These are phyloP conservation scores for Arctopsyche grandis DNA, from an alignment of 1,140 invertebrate genomes.

Conservation along the genomic window DNA sequence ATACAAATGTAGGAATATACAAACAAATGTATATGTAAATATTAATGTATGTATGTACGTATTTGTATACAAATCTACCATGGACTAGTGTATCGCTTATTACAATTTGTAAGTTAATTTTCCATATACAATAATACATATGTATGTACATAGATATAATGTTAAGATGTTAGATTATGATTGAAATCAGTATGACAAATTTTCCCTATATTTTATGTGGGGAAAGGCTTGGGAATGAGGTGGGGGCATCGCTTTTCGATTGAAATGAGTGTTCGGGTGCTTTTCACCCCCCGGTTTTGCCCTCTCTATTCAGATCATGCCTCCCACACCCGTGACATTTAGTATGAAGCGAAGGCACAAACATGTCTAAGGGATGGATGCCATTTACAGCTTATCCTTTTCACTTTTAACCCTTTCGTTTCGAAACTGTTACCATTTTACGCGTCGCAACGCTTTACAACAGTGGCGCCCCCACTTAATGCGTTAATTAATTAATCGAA, in stretches of 20 bases:
- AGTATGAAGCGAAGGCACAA: constrained; percentile 50
- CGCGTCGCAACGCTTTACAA: constrained; percentile 29
- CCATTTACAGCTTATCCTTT: constrained; percentile 56
- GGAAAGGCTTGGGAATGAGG: background rate
- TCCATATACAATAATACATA: no score
- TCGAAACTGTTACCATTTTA: constrained; percentile 48
- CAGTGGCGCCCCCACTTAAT: constrained; percentile 21
- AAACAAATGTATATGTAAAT: no score
- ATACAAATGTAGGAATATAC: no score
- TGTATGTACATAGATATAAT: no score
- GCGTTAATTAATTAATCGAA: background rate
- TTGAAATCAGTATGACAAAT: background rate
- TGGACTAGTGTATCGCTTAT: no score
- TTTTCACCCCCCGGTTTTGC: constrained; percentile 25
- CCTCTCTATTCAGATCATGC: constrained; percentile 36
- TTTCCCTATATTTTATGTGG: constrained; percentile 21
- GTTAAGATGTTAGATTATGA: no score
- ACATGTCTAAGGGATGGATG: constrained; percentile 54
- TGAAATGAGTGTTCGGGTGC: constrained; percentile 30
- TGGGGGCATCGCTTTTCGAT: constrained; percentile 16
- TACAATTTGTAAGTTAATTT: no score
- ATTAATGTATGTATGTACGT: no score
- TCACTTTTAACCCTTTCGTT: constrained; percentile 55
- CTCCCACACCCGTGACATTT: constrained; percentile 51
- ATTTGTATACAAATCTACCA: no score